Conservation (phyloP, 2,888 invertebrate species). For the Agrotis puta region DNA sequence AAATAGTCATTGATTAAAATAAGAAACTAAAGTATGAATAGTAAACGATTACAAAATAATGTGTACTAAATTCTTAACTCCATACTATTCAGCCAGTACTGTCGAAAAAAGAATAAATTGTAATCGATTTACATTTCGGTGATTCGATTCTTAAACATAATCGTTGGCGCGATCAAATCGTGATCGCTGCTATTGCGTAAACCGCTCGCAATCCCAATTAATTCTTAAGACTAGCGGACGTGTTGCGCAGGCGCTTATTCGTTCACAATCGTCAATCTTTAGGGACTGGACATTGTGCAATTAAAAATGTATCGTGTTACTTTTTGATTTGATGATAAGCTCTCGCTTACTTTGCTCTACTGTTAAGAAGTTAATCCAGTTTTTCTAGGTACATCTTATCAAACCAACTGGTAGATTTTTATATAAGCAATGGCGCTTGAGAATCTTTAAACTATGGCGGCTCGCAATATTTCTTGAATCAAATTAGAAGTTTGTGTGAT, state of each 20-base stretch:
- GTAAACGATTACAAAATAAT: too few relatives aligned
- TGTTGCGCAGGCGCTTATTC: conserved; percentile 38
- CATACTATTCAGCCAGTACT: background rate
- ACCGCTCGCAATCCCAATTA: conserved; percentile 58
- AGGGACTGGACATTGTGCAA: conserved; percentile 21
- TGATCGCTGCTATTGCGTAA: conserved; percentile 50
- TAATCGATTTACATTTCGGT: conserved; percentile 32
- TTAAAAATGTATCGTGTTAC: conserved; percentile 16
- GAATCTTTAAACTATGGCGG: too few relatives aligned
- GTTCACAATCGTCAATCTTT: conserved; percentile 47
- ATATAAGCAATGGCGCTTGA: too few relatives aligned
- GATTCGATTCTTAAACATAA: conserved; percentile 42
- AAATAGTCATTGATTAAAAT: too few relatives aligned
- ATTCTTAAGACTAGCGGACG: conserved; percentile 46
- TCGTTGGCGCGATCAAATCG: conserved; percentile 49
- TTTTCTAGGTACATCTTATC: background rate
- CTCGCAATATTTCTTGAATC: too few relatives aligned
- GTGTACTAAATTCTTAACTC: background rate
- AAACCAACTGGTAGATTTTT: too few relatives aligned
- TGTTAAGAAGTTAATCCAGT: background rate
- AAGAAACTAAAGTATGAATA: too few relatives aligned
- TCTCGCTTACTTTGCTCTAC: background rate
- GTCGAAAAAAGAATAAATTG: conserved; percentile 3
- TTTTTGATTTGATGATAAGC: background rate
- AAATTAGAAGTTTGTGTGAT: too few relatives aligned